Evolutionary conservation across 1,140 invertebrate genomes (phyloP).

Genomic region (Pomacea maculata): DNA sequence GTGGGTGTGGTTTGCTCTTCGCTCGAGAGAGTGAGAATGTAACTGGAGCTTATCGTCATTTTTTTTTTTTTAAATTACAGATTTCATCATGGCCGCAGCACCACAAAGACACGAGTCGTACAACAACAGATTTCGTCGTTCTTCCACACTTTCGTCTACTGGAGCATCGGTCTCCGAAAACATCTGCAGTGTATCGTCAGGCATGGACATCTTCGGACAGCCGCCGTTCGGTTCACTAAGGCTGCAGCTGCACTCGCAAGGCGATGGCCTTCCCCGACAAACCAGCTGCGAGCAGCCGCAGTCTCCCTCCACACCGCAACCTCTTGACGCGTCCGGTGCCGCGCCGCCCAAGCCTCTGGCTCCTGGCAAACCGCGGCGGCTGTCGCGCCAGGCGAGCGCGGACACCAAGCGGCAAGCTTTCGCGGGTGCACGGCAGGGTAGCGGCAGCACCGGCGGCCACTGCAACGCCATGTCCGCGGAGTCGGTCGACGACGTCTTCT

Average conservation of each 20-base stretch:
- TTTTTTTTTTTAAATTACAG: not conserved
- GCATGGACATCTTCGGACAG: conserved; percentile 7
- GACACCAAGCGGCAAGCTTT: conserved; percentile 5
- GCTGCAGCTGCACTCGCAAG: not conserved
- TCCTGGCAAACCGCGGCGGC: conserved; percentile 4
- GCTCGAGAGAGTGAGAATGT: too few species aligned
- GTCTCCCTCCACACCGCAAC: not conserved
- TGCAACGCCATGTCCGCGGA: conserved; percentile 7
- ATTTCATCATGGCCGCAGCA: not conserved
- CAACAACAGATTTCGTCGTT: conserved; percentile 28
- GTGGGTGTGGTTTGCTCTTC: too few species aligned
- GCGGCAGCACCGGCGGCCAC: not conserved
- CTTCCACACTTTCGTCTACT: not conserved
- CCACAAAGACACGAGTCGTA: conserved; percentile 18
- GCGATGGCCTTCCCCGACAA: not conserved
- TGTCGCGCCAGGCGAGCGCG: conserved; percentile 1
- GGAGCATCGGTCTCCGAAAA: not conserved
- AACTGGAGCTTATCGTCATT: not conserved
- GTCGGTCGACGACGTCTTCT: conserved; percentile 29
- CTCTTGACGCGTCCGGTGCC: not conserved
- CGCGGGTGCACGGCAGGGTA: not conserved
- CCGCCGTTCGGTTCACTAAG: not conserved
- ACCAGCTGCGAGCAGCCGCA: not conserved
- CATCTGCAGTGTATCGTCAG: conserved; percentile 3
- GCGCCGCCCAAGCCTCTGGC: conserved; percentile 3